Evolutionary conservation across 2,113 vertebrate species (phyloP).

Genomic region (Chlorodrepanis virens): DNA sequence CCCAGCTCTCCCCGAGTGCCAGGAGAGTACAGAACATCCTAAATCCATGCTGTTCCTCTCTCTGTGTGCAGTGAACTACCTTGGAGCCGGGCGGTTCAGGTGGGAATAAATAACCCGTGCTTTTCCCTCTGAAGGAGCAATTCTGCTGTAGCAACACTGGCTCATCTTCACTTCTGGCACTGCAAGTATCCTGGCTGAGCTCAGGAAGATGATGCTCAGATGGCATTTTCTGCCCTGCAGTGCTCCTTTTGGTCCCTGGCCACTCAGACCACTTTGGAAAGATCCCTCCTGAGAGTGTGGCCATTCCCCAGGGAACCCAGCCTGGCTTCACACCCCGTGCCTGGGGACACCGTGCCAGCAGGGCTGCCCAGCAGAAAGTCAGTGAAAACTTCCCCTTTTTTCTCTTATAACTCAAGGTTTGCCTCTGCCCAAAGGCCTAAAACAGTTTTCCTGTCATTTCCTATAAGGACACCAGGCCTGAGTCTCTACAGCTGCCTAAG

Average conservation of each 20-base stretch:
- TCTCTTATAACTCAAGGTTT: neutral
- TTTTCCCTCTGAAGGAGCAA: neutral
- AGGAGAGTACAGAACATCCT: neutral
- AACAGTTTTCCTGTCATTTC: neutral
- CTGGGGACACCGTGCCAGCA: rapidly evolving
- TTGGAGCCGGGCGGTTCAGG: neutral
- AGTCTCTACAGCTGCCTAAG: neutral
- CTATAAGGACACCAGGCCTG: rapidly evolving
- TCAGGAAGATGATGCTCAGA: neutral
- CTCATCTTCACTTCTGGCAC: neutral
- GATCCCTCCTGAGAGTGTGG: neutral
- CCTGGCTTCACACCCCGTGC: rapidly evolving
- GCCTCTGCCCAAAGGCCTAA: neutral
- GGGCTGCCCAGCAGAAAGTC: neutral
- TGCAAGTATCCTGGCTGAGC: neutral
- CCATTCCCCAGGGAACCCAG: neutral
- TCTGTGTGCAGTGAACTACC: neutral
- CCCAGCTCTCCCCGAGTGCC: neutral
- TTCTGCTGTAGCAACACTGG: neutral
- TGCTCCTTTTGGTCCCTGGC: neutral
- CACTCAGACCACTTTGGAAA: neutral
- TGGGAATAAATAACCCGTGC: neutral
- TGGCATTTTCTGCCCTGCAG: neutral
- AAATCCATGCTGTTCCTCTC: neutral
- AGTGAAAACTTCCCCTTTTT: neutral